Evolutionary conservation across 2,888 invertebrate genomes (phyloP).

Genomic region (Andrena trimmerana): DNA sequence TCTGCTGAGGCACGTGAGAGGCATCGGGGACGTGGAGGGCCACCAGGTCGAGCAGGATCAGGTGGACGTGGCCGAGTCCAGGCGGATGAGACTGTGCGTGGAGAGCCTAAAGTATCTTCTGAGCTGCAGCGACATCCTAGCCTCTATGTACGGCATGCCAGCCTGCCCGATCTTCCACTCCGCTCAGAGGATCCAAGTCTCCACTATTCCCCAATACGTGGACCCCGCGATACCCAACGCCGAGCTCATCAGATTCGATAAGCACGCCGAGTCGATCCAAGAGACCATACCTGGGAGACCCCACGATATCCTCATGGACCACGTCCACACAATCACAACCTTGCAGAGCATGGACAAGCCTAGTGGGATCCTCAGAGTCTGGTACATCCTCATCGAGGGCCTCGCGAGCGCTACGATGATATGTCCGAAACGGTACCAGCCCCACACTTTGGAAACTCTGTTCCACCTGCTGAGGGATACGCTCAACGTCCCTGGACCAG

Average conservation of each 20-base stretch:
- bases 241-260: conserved; percentile 89
- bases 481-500: conserved; percentile 92
- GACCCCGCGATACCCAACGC: conserved; percentile 94
- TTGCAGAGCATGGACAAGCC: conserved; percentile 91
- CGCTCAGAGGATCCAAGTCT: conserved; percentile 93
- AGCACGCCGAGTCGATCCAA: conserved; percentile 87
- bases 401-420: conserved; percentile 92
- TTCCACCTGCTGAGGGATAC: conserved; percentile 93
- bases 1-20: conserved; percentile 92
- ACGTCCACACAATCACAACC: conserved; percentile 86
- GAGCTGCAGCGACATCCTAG: conserved; percentile 94
- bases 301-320: conserved; percentile 88
- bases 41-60: conserved; percentile 82
- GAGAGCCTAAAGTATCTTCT: conserved; percentile 94
- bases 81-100: conserved; percentile 87
- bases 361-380: conserved; percentile 94
- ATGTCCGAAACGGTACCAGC: conserved; percentile 92
- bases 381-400: conserved; percentile 96
- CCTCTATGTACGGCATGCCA: conserved; percentile 97
- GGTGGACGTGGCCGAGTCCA: conserved; percentile 79
- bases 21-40: conserved; percentile 88
- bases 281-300: conserved; percentile 89
- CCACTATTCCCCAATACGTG: conserved; percentile 92
- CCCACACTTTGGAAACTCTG: conserved; percentile 94
- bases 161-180: conserved; percentile 97